These are phyloP conservation scores for Campylomormyrus numenius DNA, from an alignment of 2,113 vertebrate genomes.

Conservation along the genomic window DNA sequence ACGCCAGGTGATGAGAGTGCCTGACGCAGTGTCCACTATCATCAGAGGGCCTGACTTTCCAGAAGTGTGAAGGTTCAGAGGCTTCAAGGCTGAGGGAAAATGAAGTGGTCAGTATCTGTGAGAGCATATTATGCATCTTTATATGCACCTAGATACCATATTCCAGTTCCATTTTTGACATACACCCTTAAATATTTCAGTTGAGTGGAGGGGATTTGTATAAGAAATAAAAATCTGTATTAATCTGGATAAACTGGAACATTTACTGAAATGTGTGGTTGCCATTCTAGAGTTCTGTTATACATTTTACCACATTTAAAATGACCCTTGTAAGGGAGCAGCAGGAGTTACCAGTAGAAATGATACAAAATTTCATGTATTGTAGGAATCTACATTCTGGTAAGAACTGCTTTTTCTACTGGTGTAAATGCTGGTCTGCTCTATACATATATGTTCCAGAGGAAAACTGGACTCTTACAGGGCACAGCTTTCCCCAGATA, in stretches of 20 bases:
- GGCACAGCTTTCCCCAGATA: conserved; percentile 25
- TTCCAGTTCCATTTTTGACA: not conserved
- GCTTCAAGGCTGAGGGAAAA: conserved; percentile 27
- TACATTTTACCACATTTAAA: not conserved
- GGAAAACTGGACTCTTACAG: conserved; percentile 27
- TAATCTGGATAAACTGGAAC: not conserved
- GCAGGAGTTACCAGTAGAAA: not conserved
- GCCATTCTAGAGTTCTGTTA: not conserved
- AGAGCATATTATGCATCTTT: no score
- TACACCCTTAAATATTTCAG: not conserved
- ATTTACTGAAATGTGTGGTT: not conserved
- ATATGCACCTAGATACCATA: no score
- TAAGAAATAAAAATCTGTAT: not conserved
- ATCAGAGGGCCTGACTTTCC: conserved; percentile 15
- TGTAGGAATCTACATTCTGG: not conserved
- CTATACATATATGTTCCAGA: not conserved
- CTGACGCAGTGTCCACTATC: no score
- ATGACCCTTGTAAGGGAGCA: not conserved
- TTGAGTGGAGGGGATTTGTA: not conserved
- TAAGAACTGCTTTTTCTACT: not conserved
- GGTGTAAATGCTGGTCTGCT: not conserved
- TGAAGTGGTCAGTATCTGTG: not conserved
- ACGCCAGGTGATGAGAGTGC: no score
- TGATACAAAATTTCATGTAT: not conserved
- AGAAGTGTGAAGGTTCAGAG: conserved; percentile 22